These are phyloP conservation scores for Phainopepla nitens DNA, from an alignment of 2,113 vertebrate species.

Conservation along the genomic window DNA sequence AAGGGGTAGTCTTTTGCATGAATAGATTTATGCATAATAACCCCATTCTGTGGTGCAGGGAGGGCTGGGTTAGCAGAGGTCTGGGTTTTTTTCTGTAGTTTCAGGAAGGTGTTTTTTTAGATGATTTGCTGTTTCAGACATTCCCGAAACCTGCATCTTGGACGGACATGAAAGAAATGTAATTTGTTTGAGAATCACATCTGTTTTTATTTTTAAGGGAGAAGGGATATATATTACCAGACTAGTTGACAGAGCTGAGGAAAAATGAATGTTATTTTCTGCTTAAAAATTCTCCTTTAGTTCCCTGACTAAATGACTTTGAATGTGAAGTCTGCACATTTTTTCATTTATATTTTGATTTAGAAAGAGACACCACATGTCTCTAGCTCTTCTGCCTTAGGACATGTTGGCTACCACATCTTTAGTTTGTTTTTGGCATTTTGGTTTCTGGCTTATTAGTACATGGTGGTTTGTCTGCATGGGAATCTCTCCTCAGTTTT, in stretches of 20 bases:
- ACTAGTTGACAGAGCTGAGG: background rate
- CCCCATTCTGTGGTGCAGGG: background rate
- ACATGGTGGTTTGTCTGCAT: background rate
- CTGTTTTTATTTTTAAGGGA: background rate
- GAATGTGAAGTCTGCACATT: background rate
- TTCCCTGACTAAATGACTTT: background rate
- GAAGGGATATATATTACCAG: background rate
- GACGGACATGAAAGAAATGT: background rate
- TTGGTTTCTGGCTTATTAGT: conserved; percentile 32
- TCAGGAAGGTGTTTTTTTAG: background rate
- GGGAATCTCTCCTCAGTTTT: background rate
- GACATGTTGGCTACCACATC: background rate
- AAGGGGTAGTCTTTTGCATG: background rate
- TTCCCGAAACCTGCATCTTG: background rate
- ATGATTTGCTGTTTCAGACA: background rate
- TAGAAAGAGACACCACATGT: background rate
- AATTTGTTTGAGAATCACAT: background rate
- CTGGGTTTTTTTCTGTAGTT: background rate
- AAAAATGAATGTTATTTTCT: background rate
- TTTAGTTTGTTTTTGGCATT: background rate
- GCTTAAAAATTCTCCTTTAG: background rate
- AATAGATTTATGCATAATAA: background rate
- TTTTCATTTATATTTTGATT: background rate
- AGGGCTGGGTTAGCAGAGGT: background rate
- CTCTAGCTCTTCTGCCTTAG: background rate